A percentile compares a stretch with the other conserved stretches of the same genome.
Evolutionary conservation across 2,113 vertebrate genomes (phyloP).

Genomic region (Tor tambroides): DNA sequence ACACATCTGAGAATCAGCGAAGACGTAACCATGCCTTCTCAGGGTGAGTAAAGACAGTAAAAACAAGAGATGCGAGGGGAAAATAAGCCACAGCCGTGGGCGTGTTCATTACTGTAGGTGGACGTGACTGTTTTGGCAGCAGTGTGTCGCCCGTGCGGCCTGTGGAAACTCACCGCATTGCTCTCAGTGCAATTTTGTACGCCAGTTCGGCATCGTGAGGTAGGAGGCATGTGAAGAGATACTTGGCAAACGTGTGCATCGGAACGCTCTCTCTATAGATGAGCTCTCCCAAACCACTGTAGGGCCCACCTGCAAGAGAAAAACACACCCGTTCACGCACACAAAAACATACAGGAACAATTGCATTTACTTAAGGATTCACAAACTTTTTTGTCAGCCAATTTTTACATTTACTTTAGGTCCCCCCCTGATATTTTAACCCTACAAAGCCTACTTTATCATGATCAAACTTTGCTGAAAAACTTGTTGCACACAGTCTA

Average conservation of each 20-base stretch:
- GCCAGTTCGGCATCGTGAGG: conserved; percentile 97
- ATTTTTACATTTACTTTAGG: neutral
- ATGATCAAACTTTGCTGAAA: neutral
- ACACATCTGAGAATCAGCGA: neutral
- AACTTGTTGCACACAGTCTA: neutral
- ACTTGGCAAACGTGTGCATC: conserved; percentile 99
- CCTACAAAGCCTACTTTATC: neutral
- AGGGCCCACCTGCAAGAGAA: conserved; percentile 85
- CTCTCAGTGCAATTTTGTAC: conserved; percentile 97
- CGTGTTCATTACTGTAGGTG: neutral
- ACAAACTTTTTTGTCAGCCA: neutral
- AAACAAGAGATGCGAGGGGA: neutral
- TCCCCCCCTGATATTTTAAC: neutral
- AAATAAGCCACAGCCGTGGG: neutral
- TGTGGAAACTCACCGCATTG: conserved; percentile 89
- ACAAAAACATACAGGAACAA: neutral
- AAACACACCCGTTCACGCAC: neutral
- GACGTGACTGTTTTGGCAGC: neutral
- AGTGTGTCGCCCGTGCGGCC: conserved; percentile 49
- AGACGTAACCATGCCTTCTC: neutral
- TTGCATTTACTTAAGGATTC: neutral
- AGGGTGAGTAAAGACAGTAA: neutral
- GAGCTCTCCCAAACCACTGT: conserved; percentile 94
- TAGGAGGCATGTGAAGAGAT: conserved; percentile 98
- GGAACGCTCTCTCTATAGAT: conserved; percentile 97